Evolutionary conservation across 2,888 invertebrate species (phyloP), one percentile per base, ranked within the genome.

Genomic region (Epiblema foenella): DNA sequence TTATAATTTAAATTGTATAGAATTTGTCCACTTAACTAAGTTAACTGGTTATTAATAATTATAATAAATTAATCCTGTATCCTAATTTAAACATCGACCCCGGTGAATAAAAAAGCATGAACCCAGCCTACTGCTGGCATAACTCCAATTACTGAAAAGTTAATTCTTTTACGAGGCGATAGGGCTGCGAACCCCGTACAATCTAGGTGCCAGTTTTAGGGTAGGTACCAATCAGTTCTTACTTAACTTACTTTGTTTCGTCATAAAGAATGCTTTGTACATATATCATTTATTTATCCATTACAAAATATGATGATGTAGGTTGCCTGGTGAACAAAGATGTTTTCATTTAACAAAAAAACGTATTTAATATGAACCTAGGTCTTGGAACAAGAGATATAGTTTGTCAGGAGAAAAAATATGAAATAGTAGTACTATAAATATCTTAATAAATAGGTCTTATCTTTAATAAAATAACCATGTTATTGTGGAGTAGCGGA

Each of bases 171-270:
- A 46, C 7, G n/a, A 46, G 46, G 46, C 15, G n/a, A 8, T 46
- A 46, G 46, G 15, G n/a, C n/a, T 46, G 33, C 33, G 46, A n/a
- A 7, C 8, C 15, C n/a, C n/a, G 46, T n/a, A 46, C n/a, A 46
- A 46, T n/a, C n/a, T 46, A 46, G 46, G 46, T 46, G 46, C n/a
- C n/a, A 46, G 46, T 46, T 46, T 46, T n/a, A n/a, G 46, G n/a
- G 8, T 46, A n/a, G n/a, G 8, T 46, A n/a, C n/a, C 46, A 46
- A 46, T n/a, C n/a, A 46, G 46, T 46, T 46, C n/a, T 15, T 52
- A 60, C 18, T 52, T 68, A 42, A 33, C 42, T 46, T 54, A 46
- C 4, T 60, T 68, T 60, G 46, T 46, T 62, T 49, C 62, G 56
- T 62, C 54, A 62, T 33, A 20, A 62, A 62, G 29, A 49, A 56